phyloP scores from a whole-genome alignment of 2,797 vertebrate genomes.

The Dallia pectoralis region DNA sequence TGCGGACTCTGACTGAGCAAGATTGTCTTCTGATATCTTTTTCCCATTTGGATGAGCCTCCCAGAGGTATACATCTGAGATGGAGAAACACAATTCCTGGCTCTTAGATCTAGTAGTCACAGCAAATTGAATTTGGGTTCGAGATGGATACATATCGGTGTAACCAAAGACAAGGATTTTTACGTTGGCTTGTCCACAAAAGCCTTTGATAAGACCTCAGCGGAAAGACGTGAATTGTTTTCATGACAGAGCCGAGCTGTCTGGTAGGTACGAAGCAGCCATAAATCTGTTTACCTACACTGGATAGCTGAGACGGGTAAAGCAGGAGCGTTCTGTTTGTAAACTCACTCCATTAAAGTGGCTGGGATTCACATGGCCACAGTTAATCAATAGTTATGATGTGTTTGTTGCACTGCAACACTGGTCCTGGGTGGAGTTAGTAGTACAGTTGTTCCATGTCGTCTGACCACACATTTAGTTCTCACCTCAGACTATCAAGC shows the following conservation, averaged over 20 bases:
- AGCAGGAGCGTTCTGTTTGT: background rate
- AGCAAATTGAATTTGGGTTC: conserved; percentile 14
- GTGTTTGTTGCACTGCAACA: background rate
- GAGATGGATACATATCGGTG: background rate
- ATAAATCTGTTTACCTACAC: background rate
- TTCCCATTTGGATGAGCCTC: conserved; percentile 11
- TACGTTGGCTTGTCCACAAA: background rate
- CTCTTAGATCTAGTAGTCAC: conserved; percentile 11
- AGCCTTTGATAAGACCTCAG: background rate
- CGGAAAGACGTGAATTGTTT: background rate
- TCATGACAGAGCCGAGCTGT: background rate
- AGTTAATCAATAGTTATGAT: background rate
- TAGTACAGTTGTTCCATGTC: background rate
- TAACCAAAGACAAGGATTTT: background rate
- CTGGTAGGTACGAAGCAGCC: background rate
- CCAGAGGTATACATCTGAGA: conserved; percentile 11
- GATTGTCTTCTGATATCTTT: conserved; percentile 23
- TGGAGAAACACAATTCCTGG: background rate
- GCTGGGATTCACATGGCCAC: background rate
- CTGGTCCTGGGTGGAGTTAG: background rate
- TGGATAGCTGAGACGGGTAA: background rate
- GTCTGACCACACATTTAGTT: background rate
- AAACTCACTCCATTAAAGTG: background rate
- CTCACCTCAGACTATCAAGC: background rate
- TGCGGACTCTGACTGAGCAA: conserved; percentile 16